Evolutionary conservation across 2,888 invertebrate genomes (phyloP).

Genomic region (Synanthedon andrenaeformis): DNA sequence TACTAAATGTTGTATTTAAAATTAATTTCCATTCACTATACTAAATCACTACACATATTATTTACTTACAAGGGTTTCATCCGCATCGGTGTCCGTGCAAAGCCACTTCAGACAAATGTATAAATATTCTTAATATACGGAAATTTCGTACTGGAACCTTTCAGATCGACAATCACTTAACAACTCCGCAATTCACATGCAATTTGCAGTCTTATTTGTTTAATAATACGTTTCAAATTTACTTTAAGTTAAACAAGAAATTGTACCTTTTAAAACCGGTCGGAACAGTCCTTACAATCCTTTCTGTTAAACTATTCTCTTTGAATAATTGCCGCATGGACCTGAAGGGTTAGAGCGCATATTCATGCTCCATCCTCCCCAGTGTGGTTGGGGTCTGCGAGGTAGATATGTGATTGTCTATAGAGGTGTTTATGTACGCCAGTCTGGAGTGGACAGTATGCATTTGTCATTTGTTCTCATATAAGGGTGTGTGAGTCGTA

Average conservation of each 20-base stretch:
- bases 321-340: conserved; percentile 72
- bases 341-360: conserved; percentile 65
- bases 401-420: neutral
- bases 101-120: conserved; percentile 53
- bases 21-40: conserved; percentile 21
- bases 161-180: conserved; percentile 4
- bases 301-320: conserved; percentile 71
- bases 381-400: conserved; percentile 48
- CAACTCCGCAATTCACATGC: conserved; percentile 2
- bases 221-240: conserved; percentile 7
- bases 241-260: neutral
- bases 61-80: conserved; percentile 52
- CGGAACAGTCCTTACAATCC: conserved; percentile 53
- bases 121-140: conserved; percentile 66
- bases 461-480: conserved; percentile 6
- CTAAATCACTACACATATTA: conserved; percentile 64
- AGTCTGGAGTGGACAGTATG: conserved; percentile 31
- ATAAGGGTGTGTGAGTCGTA: neutral
- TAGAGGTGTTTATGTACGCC: neutral
- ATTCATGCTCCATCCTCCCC: conserved; percentile 59
- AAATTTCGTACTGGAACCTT: conserved; percentile 35
- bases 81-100: conserved; percentile 43
- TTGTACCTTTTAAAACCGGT: neutral
- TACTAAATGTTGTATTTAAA: no score
- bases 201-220: conserved; percentile 10